Conservation (phyloP, 2,888 invertebrate species). For the Parelbella ahira region DNA sequence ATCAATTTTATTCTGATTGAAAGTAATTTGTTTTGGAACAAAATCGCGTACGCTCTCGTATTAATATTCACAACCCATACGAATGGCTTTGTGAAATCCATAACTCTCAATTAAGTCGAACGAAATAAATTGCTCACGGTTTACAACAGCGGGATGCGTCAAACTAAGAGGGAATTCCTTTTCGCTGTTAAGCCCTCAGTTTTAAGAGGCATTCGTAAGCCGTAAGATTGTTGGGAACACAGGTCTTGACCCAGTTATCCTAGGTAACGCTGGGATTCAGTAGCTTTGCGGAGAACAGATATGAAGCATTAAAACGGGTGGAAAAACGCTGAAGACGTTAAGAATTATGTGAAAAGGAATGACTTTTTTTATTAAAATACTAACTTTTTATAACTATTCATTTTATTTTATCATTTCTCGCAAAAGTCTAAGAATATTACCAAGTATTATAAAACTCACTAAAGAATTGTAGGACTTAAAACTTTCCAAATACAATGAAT, state of each 20-base stretch:
- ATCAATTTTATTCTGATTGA: too few relatives aligned
- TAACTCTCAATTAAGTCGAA: constrained; percentile 24
- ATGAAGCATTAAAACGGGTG: constrained; percentile 15
- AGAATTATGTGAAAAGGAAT: background rate
- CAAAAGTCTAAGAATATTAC: background rate
- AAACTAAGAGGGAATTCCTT: constrained; percentile 19
- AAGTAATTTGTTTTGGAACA: constrained; percentile 12
- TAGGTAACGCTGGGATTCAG: constrained; percentile 13
- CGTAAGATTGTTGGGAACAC: constrained; percentile 22
- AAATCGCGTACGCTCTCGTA: constrained; percentile 7
- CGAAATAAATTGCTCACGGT: constrained; percentile 18
- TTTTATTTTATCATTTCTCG: background rate
- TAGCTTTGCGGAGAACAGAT: constrained; percentile 7
- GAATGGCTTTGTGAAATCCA: constrained; percentile 14
- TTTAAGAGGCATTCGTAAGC: constrained; percentile 22
- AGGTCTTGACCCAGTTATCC: constrained; percentile 23
- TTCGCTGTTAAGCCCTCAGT: constrained; percentile 20
- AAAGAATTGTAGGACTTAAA: too few relatives aligned
- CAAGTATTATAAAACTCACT: too few relatives aligned
- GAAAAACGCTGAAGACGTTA: constrained; percentile 2
- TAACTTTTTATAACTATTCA: too few relatives aligned
- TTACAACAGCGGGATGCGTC: constrained; percentile 17
- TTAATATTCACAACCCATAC: constrained; percentile 17
- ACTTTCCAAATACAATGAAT: too few relatives aligned
- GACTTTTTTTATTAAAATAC: too few relatives aligned